Percentiles rank a stretch among this genome's conserved stretches.
Evolutionary conservation across 2,113 vertebrate species (phyloP).

Genomic region (Coptodon rendalli): DNA sequence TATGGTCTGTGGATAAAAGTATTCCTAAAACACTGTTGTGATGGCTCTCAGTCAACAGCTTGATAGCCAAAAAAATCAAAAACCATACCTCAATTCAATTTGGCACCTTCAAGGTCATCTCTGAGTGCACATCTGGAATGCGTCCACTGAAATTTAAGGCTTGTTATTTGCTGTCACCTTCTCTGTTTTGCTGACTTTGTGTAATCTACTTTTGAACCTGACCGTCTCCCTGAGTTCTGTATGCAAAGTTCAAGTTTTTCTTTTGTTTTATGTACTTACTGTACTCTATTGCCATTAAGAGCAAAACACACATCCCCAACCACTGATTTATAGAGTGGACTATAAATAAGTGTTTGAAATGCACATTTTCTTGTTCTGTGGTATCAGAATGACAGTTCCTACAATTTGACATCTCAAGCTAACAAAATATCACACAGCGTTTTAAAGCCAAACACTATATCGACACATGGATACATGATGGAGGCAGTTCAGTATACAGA

Average conservation of each 20-base stretch:
- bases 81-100: neutral
- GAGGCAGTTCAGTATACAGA: slow-evolving; percentile 57
- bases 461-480: slow-evolving; percentile 48
- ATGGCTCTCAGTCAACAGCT: neutral
- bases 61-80: neutral
- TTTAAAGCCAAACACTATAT: slow-evolving; percentile 39
- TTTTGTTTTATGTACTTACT: neutral
- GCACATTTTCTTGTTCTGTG: neutral
- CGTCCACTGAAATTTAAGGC: neutral
- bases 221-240: neutral
- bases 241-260: neutral
- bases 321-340: neutral
- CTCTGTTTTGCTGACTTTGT: neutral
- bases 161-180: neutral
- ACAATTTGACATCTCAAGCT: slow-evolving; percentile 13
- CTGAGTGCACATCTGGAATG: neutral
- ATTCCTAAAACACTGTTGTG: neutral
- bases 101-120: neutral
- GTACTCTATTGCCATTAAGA: neutral
- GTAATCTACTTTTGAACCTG: neutral
- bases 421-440: slow-evolving; percentile 13
- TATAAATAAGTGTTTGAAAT: neutral
- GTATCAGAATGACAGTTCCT: neutral
- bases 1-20: neutral
- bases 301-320: neutral